phyloP scores from a whole-genome alignment of 2,797 vertebrate species.

The Trichosurus vulpecula region DNA sequence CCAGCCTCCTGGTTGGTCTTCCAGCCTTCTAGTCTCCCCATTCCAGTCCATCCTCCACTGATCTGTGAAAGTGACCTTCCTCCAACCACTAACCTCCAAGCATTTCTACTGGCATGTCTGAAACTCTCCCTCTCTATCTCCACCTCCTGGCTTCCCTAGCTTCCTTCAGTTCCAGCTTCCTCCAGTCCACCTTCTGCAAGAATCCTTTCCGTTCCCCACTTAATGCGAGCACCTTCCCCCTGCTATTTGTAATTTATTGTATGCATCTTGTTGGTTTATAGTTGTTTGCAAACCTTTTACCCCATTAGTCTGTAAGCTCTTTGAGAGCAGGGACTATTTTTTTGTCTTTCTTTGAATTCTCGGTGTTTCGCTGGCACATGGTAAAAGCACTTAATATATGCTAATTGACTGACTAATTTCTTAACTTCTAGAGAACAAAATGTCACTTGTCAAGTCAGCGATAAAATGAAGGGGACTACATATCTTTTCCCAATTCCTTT shows the following conservation, averaged over 20 bases:
- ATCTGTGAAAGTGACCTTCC: neutral
- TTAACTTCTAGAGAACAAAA: neutral
- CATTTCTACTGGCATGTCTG: neutral
- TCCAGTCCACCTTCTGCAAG: neutral
- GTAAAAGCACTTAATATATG: neutral
- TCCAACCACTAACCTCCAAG: neutral
- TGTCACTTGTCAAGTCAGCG: neutral
- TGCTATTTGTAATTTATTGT: neutral
- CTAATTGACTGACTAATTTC: neutral
- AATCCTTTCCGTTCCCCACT: neutral
- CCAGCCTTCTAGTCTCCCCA: neutral
- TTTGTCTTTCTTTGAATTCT: no score
- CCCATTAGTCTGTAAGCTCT: neutral
- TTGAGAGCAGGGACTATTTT: neutral
- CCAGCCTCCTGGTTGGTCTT: neutral
- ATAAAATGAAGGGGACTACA: neutral
- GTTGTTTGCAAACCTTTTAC: neutral
- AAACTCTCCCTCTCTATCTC: neutral
- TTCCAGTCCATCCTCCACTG: neutral
- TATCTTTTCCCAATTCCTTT: neutral
- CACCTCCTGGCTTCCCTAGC: neutral
- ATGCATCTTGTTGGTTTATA: neutral
- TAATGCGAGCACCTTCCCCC: neutral
- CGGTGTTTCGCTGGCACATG: no score
- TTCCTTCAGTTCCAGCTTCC: no score